Base-by-base conservation (phyloP, 1,140 invertebrate species). In the Achroia grisella region DNA sequence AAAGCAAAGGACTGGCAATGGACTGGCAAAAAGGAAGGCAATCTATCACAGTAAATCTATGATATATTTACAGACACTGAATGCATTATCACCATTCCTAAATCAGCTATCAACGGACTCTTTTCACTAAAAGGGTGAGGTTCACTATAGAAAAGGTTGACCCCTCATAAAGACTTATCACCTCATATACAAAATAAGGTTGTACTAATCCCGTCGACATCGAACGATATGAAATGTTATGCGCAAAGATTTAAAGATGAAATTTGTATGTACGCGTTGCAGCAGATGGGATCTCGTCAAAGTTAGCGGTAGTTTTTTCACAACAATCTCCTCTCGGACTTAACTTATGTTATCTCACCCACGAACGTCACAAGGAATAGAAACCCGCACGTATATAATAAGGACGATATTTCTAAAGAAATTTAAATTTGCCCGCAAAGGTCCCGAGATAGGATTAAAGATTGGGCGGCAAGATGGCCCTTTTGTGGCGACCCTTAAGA, bases 161-260 rank as follows among this genome's bases (percentile, higher is more conserved):
- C 81, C 81, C 81, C 76, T 85, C 81, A 85, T 85, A 85, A 85
- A 85, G 81, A 85, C 81, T 83, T 85, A 85, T 85, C 77, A 83
- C 79, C 76, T 81, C 77, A 78, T 83, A 83, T 79, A 84, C 81
- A 85, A 81, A 85, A 82, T 81, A 85, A 85, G 74, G 79, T 75
- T 73, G 45, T 75, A 77, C 73, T 82, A 82, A 85, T 85, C 77
- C 73, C 12, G 45, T 49, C 56, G 37, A 49, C 37, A 39, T 9
- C 60, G 51, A 41, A 37, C 62, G 35, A 81, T 53, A 70, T 55
- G 34, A 41, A 34, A 58, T 67, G 64, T 67, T 76, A 64, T 47
- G 43, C 31, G 13, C 15, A n/a, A 36, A 40, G 31, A 12, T 11
- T 37, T 72, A 82, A 48, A 68, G 78, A 59, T 66, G 67, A 82